Percentiles rank a stretch among this genome's conserved stretches.
Evolutionary conservation across 2,797 vertebrate genomes (phyloP).

Genomic region (Todus mexicanus): DNA sequence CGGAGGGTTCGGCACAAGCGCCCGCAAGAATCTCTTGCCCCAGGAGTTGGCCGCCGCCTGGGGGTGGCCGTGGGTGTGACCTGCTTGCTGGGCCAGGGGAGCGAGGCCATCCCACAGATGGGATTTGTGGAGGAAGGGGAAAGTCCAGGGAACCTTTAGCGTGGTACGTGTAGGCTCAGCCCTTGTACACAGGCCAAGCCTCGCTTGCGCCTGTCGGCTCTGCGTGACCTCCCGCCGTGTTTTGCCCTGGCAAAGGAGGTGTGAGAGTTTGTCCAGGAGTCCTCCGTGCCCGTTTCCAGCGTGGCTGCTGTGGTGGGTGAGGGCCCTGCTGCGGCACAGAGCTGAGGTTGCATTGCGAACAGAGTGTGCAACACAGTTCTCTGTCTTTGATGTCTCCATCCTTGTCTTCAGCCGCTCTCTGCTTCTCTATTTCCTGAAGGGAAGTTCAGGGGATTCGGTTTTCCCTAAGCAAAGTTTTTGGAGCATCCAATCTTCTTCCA

Average conservation of each 20-base stretch:
- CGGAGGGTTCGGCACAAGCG: background rate
- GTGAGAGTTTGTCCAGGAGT: background rate
- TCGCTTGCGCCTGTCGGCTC: background rate
- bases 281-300: background rate
- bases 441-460: background rate
- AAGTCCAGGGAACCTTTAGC: background rate
- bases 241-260: background rate
- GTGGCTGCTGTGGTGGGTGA: background rate
- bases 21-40: background rate
- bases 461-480: background rate
- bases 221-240: background rate
- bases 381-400: background rate
- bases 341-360: background rate
- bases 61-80: background rate
- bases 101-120: background rate
- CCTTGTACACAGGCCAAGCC: background rate
- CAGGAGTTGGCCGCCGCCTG: background rate
- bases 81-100: background rate
- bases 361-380: background rate
- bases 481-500: background rate
- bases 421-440: background rate
- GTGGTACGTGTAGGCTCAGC: background rate
- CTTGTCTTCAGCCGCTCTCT: background rate
- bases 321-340: background rate
- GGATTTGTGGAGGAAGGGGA: background rate